Evolutionary conservation across 1,140 invertebrate species (phyloP).

Genomic region (Mylabris phalerata): DNA sequence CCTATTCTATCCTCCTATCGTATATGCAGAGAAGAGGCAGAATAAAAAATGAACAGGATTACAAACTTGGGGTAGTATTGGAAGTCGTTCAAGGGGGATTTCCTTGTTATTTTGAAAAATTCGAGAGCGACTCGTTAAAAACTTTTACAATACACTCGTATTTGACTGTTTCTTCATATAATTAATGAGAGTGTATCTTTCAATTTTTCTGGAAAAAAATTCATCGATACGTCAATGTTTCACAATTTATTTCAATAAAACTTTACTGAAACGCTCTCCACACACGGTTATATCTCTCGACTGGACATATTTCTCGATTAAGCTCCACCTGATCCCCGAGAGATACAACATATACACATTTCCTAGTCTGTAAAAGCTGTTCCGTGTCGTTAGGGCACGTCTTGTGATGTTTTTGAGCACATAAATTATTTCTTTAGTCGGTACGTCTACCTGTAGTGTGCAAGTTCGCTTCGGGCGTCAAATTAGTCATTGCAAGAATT

Average conservation of each 20-base stretch:
- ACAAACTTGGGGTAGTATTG: slow-evolving; percentile 1
- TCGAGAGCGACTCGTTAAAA: slow-evolving; percentile 10
- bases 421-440: slow-evolving; percentile 7
- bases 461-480: too few relatives aligned
- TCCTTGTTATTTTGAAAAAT: slow-evolving; percentile 9
- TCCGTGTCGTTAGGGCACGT: slow-evolving; percentile 18
- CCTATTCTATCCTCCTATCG: too few relatives aligned
- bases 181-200: too few relatives aligned
- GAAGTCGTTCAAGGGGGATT: slow-evolving; percentile 10
- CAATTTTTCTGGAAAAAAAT: background rate
- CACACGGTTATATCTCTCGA: slow-evolving; percentile 15
- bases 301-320: slow-evolving; percentile 25
- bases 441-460: too few relatives aligned
- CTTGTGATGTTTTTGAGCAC: slow-evolving; percentile 15
- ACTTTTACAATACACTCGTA: slow-evolving; percentile 8
- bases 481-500: too few relatives aligned
- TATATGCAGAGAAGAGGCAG: background rate
- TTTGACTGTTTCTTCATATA: background rate
- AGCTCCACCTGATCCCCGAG: slow-evolving; percentile 16
- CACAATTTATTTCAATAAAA: slow-evolving; percentile 23
- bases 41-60: slow-evolving; percentile 16
- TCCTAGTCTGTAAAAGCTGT: slow-evolving; percentile 16
- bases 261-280: slow-evolving; percentile 15
- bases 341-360: slow-evolving; percentile 3
- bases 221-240: slow-evolving; percentile 5